Base-by-base conservation (phyloP, 2,113 vertebrate species). In the Sardina pilchardus region DNA sequence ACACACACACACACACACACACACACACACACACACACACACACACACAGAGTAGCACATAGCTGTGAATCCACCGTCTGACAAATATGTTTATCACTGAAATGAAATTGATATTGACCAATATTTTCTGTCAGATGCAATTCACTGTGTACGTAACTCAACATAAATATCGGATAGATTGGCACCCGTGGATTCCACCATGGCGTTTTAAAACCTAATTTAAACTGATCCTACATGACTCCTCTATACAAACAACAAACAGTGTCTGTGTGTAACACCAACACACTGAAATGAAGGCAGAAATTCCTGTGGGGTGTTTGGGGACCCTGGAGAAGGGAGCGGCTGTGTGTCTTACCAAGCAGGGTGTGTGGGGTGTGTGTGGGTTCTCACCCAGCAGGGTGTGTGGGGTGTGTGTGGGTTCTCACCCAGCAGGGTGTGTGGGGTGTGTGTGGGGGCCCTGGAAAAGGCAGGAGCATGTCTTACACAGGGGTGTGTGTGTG, bases 261-360 rank as follows among this genome's bases (percentile, higher is more conserved):
- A 3, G 6, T 63, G 24, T 26, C 59, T 21, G 24, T 63, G 24
- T 26, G 10, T 50, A 50, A 50, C 59, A 24, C 21, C n/a, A 63
- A 26, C 59, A 6, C 48, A 63, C 59, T 26, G 7, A 30, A 71
- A 71, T 71, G 63, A 71, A 34, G 34, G n/a, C 63, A 16, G 3
- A 34, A 9, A 34, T 30, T 71, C 63, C 63, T 71, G 63, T 71
- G 7, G 30, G 7, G 63, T 30, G 4, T 59, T 4, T 19, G 17
- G 4, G 17, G 1, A 3, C 3, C 59, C 59, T 26, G n/a, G n/a
- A 26, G n/a, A 30, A 24, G 43, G 6, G 19, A 16, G 30, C 3
- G 30, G 50, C 7, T 59, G 34, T 17, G 4, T 8, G 34, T 42
- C 96, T 96, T 93, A 97, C 97, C 39, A 2, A 42, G 39, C 39